A percentile compares a stretch with the other conserved stretches of the same genome.
Evolutionary conservation across 1,140 invertebrate genomes (phyloP).

Genomic region (Aphaenogaster rudis): DNA sequence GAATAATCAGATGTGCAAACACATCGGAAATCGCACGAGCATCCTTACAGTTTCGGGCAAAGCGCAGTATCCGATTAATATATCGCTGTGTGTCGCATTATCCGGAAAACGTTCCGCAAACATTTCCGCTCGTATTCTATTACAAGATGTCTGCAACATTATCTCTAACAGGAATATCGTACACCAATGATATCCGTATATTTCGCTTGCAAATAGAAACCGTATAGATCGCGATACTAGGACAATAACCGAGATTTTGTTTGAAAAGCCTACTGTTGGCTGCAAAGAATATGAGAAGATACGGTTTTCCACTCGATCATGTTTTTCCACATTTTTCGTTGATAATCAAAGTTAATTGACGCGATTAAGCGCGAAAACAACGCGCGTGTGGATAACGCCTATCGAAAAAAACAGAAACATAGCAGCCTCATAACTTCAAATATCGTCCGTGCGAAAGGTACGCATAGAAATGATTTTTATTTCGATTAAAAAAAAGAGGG

Average conservation of each 20-base stretch:
- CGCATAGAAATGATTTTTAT: conserved; percentile 45
- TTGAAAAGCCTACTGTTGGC: not conserved
- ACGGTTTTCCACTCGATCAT: not conserved
- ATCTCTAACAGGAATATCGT: conserved; percentile 59
- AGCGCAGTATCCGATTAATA: conserved; percentile 50
- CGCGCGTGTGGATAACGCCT: not conserved
- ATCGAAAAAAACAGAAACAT: not conserved
- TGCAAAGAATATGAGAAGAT: not conserved
- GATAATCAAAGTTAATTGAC: conserved; percentile 24
- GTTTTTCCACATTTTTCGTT: not conserved
- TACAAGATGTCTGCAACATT: conserved; percentile 55
- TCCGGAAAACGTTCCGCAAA: conserved; percentile 52
- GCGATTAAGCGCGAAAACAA: not conserved
- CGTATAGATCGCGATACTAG: conserved; percentile 11
- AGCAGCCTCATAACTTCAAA: conserved; percentile 31
- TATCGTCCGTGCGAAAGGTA: not conserved
- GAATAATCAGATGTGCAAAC: conserved; percentile 4
- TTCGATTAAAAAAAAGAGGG: conserved; percentile 7
- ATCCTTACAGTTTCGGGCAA: conserved; percentile 28
- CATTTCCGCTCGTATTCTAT: conserved; percentile 48
- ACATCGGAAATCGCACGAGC: not conserved
- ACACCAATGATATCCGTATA: conserved; percentile 56
- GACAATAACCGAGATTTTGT: not conserved
- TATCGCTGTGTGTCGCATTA: conserved; percentile 42
- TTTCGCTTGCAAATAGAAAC: conserved; percentile 44